Conservation (phyloP, 2,113 vertebrate genomes). For the Entomyzon cyanotis region DNA sequence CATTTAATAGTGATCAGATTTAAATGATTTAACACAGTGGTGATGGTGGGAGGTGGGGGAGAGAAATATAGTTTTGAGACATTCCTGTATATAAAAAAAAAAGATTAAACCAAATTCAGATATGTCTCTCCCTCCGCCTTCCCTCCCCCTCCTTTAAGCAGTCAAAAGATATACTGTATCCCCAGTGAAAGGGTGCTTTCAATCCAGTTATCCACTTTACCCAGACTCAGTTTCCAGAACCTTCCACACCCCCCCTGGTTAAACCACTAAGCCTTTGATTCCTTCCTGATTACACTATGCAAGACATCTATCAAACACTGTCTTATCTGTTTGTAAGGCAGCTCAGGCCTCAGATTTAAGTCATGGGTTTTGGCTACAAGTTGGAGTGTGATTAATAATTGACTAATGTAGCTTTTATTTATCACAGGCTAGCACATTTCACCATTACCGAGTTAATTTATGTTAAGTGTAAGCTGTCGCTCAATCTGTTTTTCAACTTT, state of each 20-base stretch:
- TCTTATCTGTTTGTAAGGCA: slow-evolving; percentile 85
- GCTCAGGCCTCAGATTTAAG: slow-evolving; percentile 84
- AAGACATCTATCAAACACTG: slow-evolving; percentile 80
- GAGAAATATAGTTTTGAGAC: slow-evolving; percentile 53
- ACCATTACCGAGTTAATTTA: slow-evolving; percentile 84
- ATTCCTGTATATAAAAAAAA: slow-evolving; percentile 66
- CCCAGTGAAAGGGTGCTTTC: slow-evolving; percentile 67
- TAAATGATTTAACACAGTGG: slow-evolving; percentile 66
- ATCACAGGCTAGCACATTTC: slow-evolving; percentile 85
- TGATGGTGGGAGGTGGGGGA: slow-evolving; percentile 50
- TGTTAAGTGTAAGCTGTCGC: slow-evolving; percentile 87
- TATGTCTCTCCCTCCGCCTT: slow-evolving; percentile 47
- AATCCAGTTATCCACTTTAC: slow-evolving; percentile 62
- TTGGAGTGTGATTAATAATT: slow-evolving; percentile 89
- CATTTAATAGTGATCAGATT: slow-evolving; percentile 70
- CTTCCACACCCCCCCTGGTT: slow-evolving; percentile 71
- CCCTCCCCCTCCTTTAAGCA: neutral
- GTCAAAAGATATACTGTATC: slow-evolving; percentile 64
- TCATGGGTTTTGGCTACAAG: slow-evolving; percentile 84
- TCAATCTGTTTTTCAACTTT: slow-evolving; percentile 80
- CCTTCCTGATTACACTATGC: slow-evolving; percentile 77
- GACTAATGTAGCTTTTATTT: slow-evolving; percentile 88
- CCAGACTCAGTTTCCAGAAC: slow-evolving; percentile 74
- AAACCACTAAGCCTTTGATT: slow-evolving; percentile 76
- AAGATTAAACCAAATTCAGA: slow-evolving; percentile 74